Evolutionary conservation across 2,113 vertebrate genomes (phyloP).

Genomic region (Phaethornis superciliosus): DNA sequence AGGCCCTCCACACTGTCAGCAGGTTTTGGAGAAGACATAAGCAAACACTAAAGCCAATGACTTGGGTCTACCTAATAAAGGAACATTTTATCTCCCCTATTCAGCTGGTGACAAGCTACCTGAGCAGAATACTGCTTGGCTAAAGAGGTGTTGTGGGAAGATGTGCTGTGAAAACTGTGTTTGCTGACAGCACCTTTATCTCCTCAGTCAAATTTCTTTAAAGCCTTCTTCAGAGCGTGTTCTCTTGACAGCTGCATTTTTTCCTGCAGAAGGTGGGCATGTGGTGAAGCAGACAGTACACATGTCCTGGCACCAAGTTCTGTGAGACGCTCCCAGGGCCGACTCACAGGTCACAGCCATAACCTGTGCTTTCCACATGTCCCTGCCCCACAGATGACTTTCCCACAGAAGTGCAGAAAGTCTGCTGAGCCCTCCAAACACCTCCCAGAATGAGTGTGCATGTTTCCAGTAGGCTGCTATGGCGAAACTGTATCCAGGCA

Average conservation of each 20-base stretch:
- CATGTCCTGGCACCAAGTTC: neutral
- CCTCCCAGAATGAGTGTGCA: neutral
- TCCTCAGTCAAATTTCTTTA: neutral
- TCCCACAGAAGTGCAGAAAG: neutral
- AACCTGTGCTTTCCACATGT: accelerated
- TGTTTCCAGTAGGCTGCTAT: neutral
- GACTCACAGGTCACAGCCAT: neutral
- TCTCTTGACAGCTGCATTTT: neutral
- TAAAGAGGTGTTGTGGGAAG: neutral
- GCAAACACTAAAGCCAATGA: neutral
- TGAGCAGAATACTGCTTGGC: neutral
- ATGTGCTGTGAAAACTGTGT: neutral
- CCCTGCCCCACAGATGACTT: neutral
- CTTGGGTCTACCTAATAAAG: neutral
- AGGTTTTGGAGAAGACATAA: neutral
- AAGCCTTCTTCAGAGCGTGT: neutral
- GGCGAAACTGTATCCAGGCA: neutral
- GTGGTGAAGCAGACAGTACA: neutral
- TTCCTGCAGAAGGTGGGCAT: accelerated
- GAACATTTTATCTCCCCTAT: neutral
- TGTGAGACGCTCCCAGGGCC: neutral
- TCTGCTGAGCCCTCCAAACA: neutral
- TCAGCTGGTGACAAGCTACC: neutral
- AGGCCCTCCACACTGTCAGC: neutral
- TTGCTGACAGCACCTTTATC: neutral